Percentiles rank a stretch among this genome's conserved stretches.
Evolutionary conservation across 2,888 invertebrate species (phyloP).

Genomic region (Cerceris rybyensis): DNA sequence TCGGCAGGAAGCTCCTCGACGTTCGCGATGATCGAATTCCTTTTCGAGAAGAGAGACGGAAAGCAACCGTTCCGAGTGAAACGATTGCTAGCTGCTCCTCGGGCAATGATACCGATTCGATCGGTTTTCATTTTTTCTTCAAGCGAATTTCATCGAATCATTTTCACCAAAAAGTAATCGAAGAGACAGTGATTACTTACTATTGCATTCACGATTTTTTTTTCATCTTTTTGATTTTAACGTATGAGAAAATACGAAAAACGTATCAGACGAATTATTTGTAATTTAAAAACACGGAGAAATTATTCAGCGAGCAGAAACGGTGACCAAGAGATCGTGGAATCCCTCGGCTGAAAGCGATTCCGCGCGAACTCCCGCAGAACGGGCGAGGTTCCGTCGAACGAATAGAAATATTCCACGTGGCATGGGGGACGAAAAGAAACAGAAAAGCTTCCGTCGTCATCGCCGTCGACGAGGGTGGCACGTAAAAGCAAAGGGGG

Average conservation of each 20-base stretch:
- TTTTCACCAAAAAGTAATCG: too few relatives aligned
- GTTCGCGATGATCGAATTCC: slow-evolving; percentile 55
- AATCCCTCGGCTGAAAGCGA: background rate
- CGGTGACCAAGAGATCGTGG: too few relatives aligned
- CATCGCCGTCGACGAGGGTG: slow-evolving; percentile 61
- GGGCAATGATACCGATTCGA: background rate
- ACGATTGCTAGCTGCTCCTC: background rate
- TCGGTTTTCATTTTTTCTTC: background rate
- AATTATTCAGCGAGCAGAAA: too few relatives aligned
- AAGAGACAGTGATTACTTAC: too few relatives aligned
- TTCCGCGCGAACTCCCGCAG: slow-evolving; percentile 16
- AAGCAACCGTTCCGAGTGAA: background rate
- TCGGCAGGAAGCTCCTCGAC: slow-evolving; percentile 51
- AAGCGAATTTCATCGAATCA: too few relatives aligned
- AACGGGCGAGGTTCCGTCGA: slow-evolving; percentile 26
- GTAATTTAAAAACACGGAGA: too few relatives aligned
- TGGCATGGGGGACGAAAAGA: slow-evolving; percentile 53
- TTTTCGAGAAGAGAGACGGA: slow-evolving; percentile 4
- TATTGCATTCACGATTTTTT: too few relatives aligned
- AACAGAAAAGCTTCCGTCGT: slow-evolving; percentile 70
- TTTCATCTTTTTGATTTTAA: too few relatives aligned
- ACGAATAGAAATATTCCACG: slow-evolving; percentile 46
- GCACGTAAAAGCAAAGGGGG: slow-evolving; percentile 56
- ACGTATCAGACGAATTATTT: too few relatives aligned
- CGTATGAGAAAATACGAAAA: too few relatives aligned